Evolutionary conservation across 2,888 invertebrate genomes (phyloP).

Genomic region (Drosophila cognata): DNA sequence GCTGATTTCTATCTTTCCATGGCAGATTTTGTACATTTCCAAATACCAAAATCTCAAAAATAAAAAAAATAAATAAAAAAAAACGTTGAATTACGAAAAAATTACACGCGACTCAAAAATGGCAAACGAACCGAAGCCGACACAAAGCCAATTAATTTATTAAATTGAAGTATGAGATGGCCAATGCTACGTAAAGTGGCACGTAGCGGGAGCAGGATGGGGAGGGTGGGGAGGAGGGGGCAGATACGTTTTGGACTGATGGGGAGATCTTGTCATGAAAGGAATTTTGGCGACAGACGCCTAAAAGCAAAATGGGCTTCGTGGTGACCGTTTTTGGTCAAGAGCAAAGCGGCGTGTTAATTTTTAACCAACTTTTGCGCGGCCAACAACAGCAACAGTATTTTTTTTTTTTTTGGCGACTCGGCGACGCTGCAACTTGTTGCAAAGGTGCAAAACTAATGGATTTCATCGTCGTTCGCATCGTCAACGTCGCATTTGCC

Average conservation of each 20-base stretch:
- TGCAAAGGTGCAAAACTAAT: constrained; percentile 82
- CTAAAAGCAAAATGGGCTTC: constrained; percentile 82
- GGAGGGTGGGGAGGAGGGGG: background rate
- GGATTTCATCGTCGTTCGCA: constrained; percentile 76
- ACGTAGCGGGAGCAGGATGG: background rate
- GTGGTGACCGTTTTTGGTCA: constrained; percentile 81
- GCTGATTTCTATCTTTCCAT: constrained; percentile 82
- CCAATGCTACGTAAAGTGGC: constrained; percentile 48
- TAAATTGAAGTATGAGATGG: constrained; percentile 83
- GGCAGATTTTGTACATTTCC: constrained; percentile 81
- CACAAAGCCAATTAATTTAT: constrained; percentile 85
- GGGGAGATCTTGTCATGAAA: constrained; percentile 66
- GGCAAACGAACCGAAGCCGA: constrained; percentile 64
- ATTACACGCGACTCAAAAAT: constrained; percentile 45
- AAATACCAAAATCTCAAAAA: constrained; percentile 40
- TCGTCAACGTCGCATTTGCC: constrained; percentile 55
- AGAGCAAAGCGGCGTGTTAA: constrained; percentile 82
- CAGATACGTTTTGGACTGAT: constrained; percentile 27
- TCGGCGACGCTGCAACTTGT: constrained; percentile 68
- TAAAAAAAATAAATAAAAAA: constrained; percentile 13
- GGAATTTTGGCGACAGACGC: constrained; percentile 83
- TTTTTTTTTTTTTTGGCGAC: constrained; percentile 35
- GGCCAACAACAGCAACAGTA: constrained; percentile 53
- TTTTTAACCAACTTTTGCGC: constrained; percentile 78
- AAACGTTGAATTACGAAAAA: constrained; percentile 23